Conservation (phyloP, 2,113 vertebrate genomes). For the Dasyprocta punctata region DNA sequence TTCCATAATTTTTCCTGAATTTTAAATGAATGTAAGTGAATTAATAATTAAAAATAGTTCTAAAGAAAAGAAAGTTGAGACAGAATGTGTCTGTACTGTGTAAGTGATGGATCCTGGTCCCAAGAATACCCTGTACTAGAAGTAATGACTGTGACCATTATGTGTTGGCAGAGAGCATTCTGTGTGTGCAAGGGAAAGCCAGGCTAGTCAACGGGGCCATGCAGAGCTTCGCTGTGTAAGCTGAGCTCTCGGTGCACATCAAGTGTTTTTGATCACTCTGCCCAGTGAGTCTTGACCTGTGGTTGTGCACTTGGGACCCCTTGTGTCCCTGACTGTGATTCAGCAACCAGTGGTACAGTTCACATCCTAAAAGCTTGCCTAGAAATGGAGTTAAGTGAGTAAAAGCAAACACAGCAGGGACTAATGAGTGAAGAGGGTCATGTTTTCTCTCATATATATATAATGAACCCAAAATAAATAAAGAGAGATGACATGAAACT, state of each 20-base stretch:
- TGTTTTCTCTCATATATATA: background rate
- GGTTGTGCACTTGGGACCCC: background rate
- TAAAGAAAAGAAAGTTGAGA: background rate
- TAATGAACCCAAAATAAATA: background rate
- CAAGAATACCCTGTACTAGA: background rate
- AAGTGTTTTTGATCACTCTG: background rate
- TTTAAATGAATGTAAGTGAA: background rate
- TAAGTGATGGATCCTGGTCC: background rate
- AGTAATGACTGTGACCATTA: background rate
- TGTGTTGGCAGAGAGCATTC: background rate
- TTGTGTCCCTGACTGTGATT: background rate
- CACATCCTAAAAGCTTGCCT: background rate
- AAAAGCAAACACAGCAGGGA: background rate
- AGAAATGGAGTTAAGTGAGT: background rate
- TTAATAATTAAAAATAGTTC: background rate
- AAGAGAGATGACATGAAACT: background rate
- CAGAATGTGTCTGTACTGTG: background rate
- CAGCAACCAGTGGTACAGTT: background rate
- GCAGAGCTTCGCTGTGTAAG: background rate
- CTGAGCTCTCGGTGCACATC: background rate
- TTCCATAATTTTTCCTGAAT: background rate
- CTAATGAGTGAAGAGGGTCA: background rate
- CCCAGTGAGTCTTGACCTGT: background rate
- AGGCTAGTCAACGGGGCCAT: background rate
- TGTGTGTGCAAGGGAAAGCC: background rate